Percentiles rank a stretch among this genome's conserved stretches.
Evolutionary conservation across 2,888 invertebrate genomes (phyloP).

Genomic region (Dusona sp.): DNA sequence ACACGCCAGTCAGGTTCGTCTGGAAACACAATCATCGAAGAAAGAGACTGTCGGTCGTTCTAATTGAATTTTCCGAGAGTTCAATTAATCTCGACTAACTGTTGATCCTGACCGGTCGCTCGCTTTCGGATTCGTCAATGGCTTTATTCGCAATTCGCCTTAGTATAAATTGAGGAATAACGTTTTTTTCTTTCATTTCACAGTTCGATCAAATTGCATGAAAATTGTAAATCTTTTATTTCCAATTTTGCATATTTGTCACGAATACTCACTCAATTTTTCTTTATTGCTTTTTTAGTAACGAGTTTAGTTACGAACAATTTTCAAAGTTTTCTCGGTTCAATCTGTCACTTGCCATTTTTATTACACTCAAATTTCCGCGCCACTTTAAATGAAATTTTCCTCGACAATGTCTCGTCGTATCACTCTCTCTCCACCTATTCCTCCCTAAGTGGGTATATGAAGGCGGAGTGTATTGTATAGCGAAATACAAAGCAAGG

Average conservation of each 20-base stretch:
- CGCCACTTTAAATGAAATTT: neutral
- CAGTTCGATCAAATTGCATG: slow-evolving; percentile 11
- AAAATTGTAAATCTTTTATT: neutral
- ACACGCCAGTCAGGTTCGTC: slow-evolving; percentile 22
- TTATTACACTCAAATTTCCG: slow-evolving; percentile 13
- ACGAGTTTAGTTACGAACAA: neutral
- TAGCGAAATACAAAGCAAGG: slow-evolving; percentile 41
- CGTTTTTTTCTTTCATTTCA: neutral
- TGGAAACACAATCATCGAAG: slow-evolving; percentile 26
- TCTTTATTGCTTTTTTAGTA: neutral
- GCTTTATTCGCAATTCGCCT: slow-evolving; percentile 32
- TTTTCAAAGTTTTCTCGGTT: neutral
- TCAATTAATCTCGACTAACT: slow-evolving; percentile 63
- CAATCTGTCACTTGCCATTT: slow-evolving; percentile 11
- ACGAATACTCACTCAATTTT: neutral
- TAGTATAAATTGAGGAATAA: neutral
- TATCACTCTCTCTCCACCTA: neutral
- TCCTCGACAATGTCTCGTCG: slow-evolving; percentile 11
- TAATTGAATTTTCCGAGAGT: slow-evolving; percentile 63
- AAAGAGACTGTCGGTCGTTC: slow-evolving; percentile 31
- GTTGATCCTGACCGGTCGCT: slow-evolving; percentile 47
- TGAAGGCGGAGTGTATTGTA: slow-evolving; percentile 3
- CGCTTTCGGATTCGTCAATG: slow-evolving; percentile 41
- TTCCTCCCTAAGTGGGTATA: neutral
- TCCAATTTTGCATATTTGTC: neutral